Evolutionary conservation across 2,113 vertebrate species (phyloP).

Genomic region (Lepisosteus osseus): DNA sequence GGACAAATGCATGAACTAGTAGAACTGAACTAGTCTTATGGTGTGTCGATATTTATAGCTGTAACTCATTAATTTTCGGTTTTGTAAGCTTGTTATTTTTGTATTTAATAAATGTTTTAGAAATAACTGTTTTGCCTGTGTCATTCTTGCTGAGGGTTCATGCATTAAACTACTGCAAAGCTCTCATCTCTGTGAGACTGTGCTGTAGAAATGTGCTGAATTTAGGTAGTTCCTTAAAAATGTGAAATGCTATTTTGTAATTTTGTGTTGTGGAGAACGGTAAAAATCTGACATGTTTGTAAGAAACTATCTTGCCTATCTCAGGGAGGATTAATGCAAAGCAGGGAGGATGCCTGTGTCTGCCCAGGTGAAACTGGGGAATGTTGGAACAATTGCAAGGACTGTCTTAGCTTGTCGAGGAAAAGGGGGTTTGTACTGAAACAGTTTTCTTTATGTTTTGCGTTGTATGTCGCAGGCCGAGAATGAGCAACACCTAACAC

Average conservation of each 20-base stretch:
- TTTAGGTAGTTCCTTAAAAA: no score
- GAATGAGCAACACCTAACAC: constrained; percentile 78
- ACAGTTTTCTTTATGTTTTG: constrained; percentile 63
- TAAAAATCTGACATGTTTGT: no score
- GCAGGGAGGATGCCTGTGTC: no score
- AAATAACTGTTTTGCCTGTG: constrained; percentile 50
- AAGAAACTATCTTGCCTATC: no score
- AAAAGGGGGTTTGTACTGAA: constrained; percentile 53
- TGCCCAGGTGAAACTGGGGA: background rate
- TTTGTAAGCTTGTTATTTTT: constrained; percentile 34
- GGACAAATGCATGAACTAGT: background rate
- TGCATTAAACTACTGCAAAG: background rate
- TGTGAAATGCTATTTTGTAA: no score
- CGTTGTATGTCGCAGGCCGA: constrained; percentile 80
- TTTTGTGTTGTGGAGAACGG: no score
- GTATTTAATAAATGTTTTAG: constrained; percentile 63
- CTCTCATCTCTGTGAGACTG: background rate
- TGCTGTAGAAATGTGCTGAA: no score
- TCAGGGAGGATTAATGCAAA: no score
- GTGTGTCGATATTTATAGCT: constrained; percentile 9
- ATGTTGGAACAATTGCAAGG: constrained; percentile 2
- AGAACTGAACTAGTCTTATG: background rate
- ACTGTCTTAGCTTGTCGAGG: constrained; percentile 28
- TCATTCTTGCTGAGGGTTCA: constrained; percentile 46
- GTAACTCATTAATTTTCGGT: constrained; percentile 11